Conservation (phyloP, 1,140 invertebrate genomes). For the Oryzaephilus surinamensis region DNA sequence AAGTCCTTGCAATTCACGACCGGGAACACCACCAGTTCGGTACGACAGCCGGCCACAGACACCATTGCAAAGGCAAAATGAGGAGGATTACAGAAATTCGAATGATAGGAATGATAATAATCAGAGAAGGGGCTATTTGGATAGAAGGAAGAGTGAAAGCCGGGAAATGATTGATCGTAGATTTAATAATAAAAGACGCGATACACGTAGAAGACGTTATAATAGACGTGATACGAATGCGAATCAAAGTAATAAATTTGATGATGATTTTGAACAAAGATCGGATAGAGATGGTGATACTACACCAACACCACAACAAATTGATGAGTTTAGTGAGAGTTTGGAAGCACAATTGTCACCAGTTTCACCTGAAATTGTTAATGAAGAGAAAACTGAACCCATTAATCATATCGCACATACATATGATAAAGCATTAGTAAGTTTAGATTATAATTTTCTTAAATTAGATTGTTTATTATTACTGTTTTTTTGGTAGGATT, state of each 20-base stretch:
- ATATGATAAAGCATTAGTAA: no score
- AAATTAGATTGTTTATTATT: constrained; percentile 1
- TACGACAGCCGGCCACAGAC: constrained; percentile 12
- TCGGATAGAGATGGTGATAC: no score
- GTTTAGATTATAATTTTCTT: constrained; percentile 6
- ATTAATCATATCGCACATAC: no score
- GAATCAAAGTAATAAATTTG: constrained; percentile 13
- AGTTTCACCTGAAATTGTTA: no score
- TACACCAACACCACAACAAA: no score
- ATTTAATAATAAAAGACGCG: no score
- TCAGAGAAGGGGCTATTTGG: constrained; percentile 4
- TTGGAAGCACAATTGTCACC: no score
- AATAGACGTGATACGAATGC: constrained; percentile 7
- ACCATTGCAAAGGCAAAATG: no score
- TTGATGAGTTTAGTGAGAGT: no score
- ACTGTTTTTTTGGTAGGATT: constrained; percentile 34
- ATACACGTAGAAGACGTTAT: constrained; percentile 11
- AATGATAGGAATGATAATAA: constrained; percentile 5
- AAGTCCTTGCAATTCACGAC: constrained; percentile 34
- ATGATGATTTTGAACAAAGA: no score
- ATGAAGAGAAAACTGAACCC: no score
- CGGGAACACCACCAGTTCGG: constrained; percentile 23
- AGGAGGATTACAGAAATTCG: no score
- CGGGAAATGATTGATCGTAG: constrained; percentile 2
- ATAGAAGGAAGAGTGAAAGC: constrained; percentile 4